These are phyloP conservation scores for Esox lucius DNA, from an alignment of 2,797 vertebrate species.

Conservation along the genomic window DNA sequence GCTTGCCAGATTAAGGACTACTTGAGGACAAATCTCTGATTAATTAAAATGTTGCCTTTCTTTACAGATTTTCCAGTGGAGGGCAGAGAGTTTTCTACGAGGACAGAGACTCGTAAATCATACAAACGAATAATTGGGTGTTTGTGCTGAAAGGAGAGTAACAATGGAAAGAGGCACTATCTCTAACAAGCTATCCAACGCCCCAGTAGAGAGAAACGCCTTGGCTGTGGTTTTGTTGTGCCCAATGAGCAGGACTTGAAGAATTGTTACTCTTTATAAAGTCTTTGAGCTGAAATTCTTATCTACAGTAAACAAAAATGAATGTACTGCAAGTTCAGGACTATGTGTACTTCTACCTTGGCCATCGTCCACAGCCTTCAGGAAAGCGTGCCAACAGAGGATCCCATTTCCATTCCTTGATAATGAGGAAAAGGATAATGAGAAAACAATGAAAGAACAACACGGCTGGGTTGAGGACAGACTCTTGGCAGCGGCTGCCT, in stretches of 20 bases:
- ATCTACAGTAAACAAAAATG: constrained; percentile 42
- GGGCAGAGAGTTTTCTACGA: background rate
- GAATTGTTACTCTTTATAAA: constrained; percentile 46
- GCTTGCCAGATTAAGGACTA: constrained; percentile 19
- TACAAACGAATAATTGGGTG: constrained; percentile 54
- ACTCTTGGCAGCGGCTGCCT: constrained; percentile 27
- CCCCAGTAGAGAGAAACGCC: constrained; percentile 24
- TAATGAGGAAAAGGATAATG: constrained; percentile 52
- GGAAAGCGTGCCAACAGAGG: constrained; percentile 40
- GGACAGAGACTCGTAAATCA: constrained; percentile 54
- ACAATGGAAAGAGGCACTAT: constrained; percentile 12
- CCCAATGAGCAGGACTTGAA: constrained; percentile 43
- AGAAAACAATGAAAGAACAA: constrained; percentile 59
- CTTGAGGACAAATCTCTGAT: constrained; percentile 40
- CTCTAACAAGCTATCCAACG: constrained; percentile 45
- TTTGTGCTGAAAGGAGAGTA: constrained; percentile 33
- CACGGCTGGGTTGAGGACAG: constrained; percentile 49
- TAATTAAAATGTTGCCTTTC: constrained; percentile 44
- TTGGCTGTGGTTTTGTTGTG: background rate
- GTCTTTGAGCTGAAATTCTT: constrained; percentile 47
- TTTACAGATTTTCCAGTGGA: constrained; percentile 13
- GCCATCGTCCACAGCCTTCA: constrained; percentile 10
- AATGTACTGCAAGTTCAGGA: constrained; percentile 40
- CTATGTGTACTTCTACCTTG: constrained; percentile 38
- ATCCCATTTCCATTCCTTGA: constrained; percentile 49